phyloP scores from a whole-genome alignment of 2,888 invertebrate species.

The Neuroscelio doddi region DNA sequence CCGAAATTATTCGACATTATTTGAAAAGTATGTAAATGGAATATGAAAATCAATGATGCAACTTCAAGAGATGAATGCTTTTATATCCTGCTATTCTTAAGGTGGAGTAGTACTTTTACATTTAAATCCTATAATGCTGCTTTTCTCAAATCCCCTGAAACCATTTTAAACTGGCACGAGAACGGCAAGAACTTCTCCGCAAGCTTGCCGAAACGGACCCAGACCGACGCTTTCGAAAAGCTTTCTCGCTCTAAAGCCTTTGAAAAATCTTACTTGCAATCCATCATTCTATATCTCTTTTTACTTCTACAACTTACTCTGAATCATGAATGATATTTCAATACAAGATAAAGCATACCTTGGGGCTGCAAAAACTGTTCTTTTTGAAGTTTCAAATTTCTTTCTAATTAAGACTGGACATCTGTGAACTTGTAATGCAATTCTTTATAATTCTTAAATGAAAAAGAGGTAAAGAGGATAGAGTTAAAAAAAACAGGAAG shows the following conservation, averaged over 20 bases:
- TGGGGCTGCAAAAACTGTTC: too few species aligned
- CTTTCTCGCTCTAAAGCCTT: slow-evolving; percentile 19
- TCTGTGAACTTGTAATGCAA: too few species aligned
- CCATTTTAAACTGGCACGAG: slow-evolving; percentile 10
- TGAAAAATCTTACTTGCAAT: slow-evolving; percentile 5
- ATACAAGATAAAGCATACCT: neutral
- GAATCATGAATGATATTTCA: neutral
- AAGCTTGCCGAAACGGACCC: slow-evolving; percentile 1
- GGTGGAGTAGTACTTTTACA: slow-evolving; percentile 54
- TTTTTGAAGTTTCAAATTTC: too few species aligned
- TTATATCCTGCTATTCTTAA: slow-evolving; percentile 30
- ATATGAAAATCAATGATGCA: slow-evolving; percentile 45
- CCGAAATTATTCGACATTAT: too few species aligned
- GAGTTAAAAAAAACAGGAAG: too few species aligned
- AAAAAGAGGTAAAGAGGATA: too few species aligned
- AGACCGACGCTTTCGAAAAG: slow-evolving; percentile 12
- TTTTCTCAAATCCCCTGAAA: slow-evolving; percentile 23
- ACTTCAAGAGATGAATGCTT: slow-evolving; percentile 54
- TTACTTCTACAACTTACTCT: slow-evolving; percentile 5
- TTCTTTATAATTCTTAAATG: too few species aligned
- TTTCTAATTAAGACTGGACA: too few species aligned
- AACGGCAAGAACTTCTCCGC: slow-evolving; percentile 1
- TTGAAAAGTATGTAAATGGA: slow-evolving; percentile 37
- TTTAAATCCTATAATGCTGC: slow-evolving; percentile 60
- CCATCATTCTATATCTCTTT: slow-evolving; percentile 5